These are phyloP conservation scores for Lasioglossum malachurum DNA, from an alignment of 2,888 invertebrate species.

Conservation along the genomic window DNA sequence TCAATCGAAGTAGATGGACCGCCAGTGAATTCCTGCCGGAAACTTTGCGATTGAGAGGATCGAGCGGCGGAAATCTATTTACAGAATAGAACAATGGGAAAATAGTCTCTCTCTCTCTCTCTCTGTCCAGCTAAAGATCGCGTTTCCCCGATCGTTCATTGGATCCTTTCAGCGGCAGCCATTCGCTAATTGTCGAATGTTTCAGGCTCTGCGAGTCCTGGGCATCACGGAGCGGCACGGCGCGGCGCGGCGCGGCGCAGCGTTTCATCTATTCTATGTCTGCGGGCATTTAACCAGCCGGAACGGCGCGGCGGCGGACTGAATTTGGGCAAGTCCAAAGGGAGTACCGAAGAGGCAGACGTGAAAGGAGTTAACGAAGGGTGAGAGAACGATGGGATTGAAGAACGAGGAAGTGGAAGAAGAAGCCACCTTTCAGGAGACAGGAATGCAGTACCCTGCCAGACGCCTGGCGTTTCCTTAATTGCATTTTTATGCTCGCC, in stretches of 20 bases:
- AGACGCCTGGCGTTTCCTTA: constrained; percentile 79
- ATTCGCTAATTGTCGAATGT: constrained; percentile 40
- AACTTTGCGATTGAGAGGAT: not conserved
- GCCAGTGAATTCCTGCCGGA: constrained; percentile 14
- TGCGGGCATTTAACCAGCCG: constrained; percentile 41
- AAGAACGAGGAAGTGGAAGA: constrained; percentile 48
- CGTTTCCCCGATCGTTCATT: constrained; percentile 38
- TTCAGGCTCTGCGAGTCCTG: not conserved
- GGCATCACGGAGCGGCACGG: not conserved
- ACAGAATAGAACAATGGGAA: not conserved
- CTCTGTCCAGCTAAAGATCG: not conserved
- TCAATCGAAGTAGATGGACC: not conserved
- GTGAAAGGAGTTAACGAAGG: constrained; percentile 50
- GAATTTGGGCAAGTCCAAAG: constrained; percentile 45
- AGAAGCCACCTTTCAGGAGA: constrained; percentile 43
- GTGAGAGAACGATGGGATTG: constrained; percentile 22
- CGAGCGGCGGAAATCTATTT: not conserved
- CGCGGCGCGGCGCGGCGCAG: not conserved
- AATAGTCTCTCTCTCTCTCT: not conserved
- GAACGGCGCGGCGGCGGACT: constrained; percentile 11
- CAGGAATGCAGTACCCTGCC: constrained; percentile 58
- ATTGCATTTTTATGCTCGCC: constrained; percentile 81
- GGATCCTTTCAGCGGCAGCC: constrained; percentile 18
- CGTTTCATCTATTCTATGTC: constrained; percentile 33
- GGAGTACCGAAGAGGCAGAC: constrained; percentile 11